These are phyloP conservation scores for Drosophila nr. fundita DNA, from an alignment of 2,888 invertebrate species.

Conservation along the genomic window DNA sequence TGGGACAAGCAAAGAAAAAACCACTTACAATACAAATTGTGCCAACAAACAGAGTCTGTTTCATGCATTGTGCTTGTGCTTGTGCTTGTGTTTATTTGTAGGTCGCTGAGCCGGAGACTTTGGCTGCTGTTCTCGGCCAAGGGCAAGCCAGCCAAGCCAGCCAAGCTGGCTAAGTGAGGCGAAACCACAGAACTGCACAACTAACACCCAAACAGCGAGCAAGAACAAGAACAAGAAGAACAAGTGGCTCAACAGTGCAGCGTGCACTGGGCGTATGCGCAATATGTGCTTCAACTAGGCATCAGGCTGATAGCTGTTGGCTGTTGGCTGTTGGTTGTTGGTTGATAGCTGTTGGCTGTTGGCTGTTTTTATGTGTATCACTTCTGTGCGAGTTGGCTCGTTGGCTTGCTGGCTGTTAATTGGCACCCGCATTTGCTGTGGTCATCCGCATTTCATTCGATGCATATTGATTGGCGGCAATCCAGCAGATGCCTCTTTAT, in stretches of 20 bases:
- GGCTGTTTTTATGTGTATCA: not conserved
- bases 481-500: not conserved
- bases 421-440: not conserved
- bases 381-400: not conserved
- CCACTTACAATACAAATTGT: constrained; percentile 9
- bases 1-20: constrained; percentile 12
- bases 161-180: not conserved
- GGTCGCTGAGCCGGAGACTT: not conserved
- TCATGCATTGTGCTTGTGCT: not conserved
- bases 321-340: not conserved
- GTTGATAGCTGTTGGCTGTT: not conserved
- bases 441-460: not conserved
- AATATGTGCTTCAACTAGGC: constrained; percentile 9
- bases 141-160: constrained; percentile 12
- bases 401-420: not conserved
- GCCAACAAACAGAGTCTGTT: not conserved
- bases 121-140: constrained; percentile 26
- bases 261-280: constrained; percentile 25
- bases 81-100: not conserved
- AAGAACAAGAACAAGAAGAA: constrained; percentile 1
- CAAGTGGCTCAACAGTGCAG: not conserved
- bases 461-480: not conserved
- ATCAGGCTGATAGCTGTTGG: not conserved
- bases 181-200: constrained; percentile 13
- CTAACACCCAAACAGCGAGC: constrained; percentile 9